A percentile compares a stretch with the other conserved stretches of the same genome.
Conservation (phyloP, 1,140 invertebrate species). For the Maconellicoccus hirsutus region DNA sequence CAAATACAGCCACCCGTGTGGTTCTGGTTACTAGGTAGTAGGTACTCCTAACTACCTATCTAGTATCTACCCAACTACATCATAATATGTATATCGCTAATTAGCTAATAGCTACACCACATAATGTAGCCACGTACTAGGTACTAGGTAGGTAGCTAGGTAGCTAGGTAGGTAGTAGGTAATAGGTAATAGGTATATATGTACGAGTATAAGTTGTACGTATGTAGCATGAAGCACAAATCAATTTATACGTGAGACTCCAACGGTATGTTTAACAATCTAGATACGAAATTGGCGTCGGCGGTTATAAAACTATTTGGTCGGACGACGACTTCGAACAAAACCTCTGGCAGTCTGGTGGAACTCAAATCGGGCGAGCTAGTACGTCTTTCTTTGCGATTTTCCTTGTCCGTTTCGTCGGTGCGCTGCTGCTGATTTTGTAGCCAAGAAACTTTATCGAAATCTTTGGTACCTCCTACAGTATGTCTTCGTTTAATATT, state of each 20-base stretch:
- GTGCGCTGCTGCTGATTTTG: slow-evolving; percentile 41
- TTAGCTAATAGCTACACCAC: too few relatives aligned
- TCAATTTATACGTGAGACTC: slow-evolving; percentile 31
- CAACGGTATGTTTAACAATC: slow-evolving; percentile 27
- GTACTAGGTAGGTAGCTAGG: too few relatives aligned
- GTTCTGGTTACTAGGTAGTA: too few relatives aligned
- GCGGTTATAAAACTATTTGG: slow-evolving; percentile 43
- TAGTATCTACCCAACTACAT: too few relatives aligned
- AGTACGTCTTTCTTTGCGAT: slow-evolving; percentile 42
- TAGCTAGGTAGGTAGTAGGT: too few relatives aligned
- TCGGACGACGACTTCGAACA: slow-evolving; percentile 44
- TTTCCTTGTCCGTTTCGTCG: slow-evolving; percentile 38
- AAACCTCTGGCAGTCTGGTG: slow-evolving; percentile 36
- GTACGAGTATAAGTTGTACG: too few relatives aligned
- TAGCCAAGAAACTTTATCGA: slow-evolving; percentile 51
- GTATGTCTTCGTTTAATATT: slow-evolving; percentile 81
- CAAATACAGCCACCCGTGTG: too few relatives aligned
- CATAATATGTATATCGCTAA: too few relatives aligned
- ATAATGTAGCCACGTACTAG: too few relatives aligned
- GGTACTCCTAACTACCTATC: too few relatives aligned
- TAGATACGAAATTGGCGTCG: slow-evolving; percentile 27
- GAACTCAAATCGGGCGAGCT: slow-evolving; percentile 50
- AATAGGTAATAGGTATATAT: too few relatives aligned
- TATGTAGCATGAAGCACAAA: too few relatives aligned
- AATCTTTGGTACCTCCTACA: slow-evolving; percentile 79